Evolutionary conservation across 2,113 vertebrate genomes (phyloP).

Genomic region (Aegotheles bennettii): DNA sequence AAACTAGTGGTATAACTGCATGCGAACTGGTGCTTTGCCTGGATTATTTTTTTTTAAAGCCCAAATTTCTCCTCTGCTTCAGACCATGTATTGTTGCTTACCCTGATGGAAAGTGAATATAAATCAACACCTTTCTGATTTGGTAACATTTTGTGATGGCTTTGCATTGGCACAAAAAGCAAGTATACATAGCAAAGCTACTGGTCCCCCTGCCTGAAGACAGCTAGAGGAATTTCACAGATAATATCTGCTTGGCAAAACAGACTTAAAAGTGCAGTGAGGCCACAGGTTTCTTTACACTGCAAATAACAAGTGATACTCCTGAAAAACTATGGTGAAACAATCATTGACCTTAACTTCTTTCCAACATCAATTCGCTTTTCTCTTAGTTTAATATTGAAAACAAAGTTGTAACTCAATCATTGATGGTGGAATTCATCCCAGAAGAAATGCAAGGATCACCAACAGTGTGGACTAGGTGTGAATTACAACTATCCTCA

Average conservation of each 20-base stretch:
- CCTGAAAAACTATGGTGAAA: background rate
- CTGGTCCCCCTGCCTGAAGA: background rate
- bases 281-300: background rate
- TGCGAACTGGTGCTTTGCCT: background rate
- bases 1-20: background rate
- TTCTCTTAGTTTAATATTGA: background rate
- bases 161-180: background rate
- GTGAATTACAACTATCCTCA: background rate
- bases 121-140: background rate
- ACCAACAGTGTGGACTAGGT: background rate
- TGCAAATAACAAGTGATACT: background rate
- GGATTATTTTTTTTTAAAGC: background rate
- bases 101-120: background rate
- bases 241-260: background rate
- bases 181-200: background rate
- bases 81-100: background rate
- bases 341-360: background rate
- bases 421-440: background rate
- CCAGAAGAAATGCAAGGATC: slow-evolving; percentile 1
- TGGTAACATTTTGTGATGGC: background rate
- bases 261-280: background rate
- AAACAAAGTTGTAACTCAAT: slow-evolving; percentile 9
- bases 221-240: background rate
- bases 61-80: background rate
- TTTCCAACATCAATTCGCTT: background rate